A percentile compares a stretch with the other conserved stretches of the same genome.
phyloP scores from a whole-genome alignment of 2,113 vertebrate genomes.

The Chelonoidis abingdonii region DNA sequence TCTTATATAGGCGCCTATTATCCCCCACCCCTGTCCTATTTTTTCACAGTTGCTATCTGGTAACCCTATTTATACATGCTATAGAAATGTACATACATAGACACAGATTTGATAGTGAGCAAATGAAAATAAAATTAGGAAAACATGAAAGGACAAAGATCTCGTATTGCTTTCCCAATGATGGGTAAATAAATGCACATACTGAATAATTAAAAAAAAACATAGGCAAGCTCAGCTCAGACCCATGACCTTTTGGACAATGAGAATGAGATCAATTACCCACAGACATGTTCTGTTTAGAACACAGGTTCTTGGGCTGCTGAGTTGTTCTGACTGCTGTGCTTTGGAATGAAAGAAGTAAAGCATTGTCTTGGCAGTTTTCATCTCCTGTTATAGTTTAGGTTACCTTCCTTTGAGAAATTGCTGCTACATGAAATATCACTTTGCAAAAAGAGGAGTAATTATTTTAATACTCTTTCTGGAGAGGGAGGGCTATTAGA shows the following conservation, averaged over 20 bases:
- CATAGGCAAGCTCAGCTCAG: neutral
- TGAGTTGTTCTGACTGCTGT: slow-evolving; percentile 3
- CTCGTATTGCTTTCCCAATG: slow-evolving; percentile 36
- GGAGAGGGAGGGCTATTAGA: slow-evolving; percentile 60
- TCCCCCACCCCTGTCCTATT: too few species aligned
- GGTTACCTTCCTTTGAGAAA: slow-evolving; percentile 47
- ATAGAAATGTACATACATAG: neutral
- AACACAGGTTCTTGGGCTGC: neutral
- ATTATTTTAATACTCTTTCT: slow-evolving; percentile 75
- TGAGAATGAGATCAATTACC: slow-evolving; percentile 32
- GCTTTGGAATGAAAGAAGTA: slow-evolving; percentile 19
- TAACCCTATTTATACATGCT: neutral
- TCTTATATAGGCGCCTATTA: too few species aligned
- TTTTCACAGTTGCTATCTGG: too few species aligned
- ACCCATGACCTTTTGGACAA: slow-evolving; percentile 35
- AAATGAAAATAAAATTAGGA: slow-evolving; percentile 57
- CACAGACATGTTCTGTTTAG: slow-evolving; percentile 27
- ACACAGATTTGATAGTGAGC: neutral
- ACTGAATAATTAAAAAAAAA: slow-evolving; percentile 60
- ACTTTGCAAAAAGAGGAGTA: slow-evolving; percentile 56
- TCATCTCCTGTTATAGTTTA: slow-evolving; percentile 30
- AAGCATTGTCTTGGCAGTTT: slow-evolving; percentile 21
- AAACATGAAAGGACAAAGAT: slow-evolving; percentile 46
- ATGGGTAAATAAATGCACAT: slow-evolving; percentile 34
- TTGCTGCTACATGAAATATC: slow-evolving; percentile 37